These are phyloP conservation scores for human (Homo sapiens) DNA, from an alignment of 2,113 vertebrate species.

Conservation along the genomic window GRCh38 chr5:163827001-163827500, in stretches of 20 bases:
- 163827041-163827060: neutral
- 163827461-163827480: neutral
- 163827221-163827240: neutral
- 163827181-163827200: neutral
- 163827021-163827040: neutral
- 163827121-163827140: neutral
- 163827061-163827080: neutral
- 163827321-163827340: neutral
- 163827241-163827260: neutral
- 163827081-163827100: neutral
- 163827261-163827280: neutral
- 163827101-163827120: neutral
- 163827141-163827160: neutral
- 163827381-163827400: neutral
- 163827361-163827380: neutral
- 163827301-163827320: neutral
- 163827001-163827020: neutral
- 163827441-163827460: neutral
- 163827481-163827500: neutral
- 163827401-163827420: neutral
- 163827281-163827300: neutral
- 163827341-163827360: neutral
- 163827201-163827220: neutral
- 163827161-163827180: slow-evolving; percentile 41
- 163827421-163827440: neutral